Evolutionary conservation across 2,113 vertebrate genomes (phyloP).

Genomic region (Saimiri boliviensis): DNA sequence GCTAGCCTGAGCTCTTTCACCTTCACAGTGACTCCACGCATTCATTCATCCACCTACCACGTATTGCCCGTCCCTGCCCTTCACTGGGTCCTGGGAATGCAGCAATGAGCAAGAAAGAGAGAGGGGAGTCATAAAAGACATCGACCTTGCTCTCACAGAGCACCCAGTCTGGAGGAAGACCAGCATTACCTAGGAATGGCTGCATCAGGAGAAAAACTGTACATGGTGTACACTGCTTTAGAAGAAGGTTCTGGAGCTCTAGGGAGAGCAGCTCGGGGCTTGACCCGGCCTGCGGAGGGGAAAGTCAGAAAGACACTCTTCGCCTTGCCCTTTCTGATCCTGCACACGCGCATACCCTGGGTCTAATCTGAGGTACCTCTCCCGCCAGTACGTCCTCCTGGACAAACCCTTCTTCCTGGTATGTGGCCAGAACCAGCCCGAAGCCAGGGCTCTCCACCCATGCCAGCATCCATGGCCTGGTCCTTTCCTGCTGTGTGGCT

Average conservation of each 20-base stretch:
- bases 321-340: not conserved
- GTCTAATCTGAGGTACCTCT: too few relatives aligned
- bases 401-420: not conserved
- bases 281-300: rapidly evolving
- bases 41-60: not conserved
- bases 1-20: not conserved
- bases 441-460: rapidly evolving
- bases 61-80: rapidly evolving
- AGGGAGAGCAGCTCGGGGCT: not conserved
- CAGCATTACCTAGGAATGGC: rapidly evolving
- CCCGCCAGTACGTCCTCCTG: rapidly evolving
- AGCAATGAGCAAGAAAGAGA: not conserved
- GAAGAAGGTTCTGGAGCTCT: not conserved
- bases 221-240: rapidly evolving
- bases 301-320: not conserved
- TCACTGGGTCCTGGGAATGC: not conserved
- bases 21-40: rapidly evolving
- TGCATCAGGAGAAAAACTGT: not conserved
- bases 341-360: rapidly evolving
- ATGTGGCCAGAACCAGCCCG: not conserved
- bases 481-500: not conserved
- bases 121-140: too few relatives aligned
- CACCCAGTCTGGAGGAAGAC: not conserved
- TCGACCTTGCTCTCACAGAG: rapidly evolving
- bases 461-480: not conserved